Conservation (phyloP, 2,797 vertebrate species). For the Poecilia velifera region DNA sequence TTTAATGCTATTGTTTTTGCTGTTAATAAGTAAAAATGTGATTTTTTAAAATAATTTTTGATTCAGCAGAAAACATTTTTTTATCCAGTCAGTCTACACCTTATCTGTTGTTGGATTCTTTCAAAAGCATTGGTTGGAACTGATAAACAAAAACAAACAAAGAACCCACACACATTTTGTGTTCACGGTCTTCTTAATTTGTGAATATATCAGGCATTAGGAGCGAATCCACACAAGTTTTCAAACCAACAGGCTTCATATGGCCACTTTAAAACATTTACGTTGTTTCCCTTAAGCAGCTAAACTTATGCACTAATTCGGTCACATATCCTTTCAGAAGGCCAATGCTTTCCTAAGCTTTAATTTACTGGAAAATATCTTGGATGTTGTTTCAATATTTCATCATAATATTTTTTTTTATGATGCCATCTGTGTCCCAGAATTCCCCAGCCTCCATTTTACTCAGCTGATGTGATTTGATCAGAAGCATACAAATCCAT, state of each 20-base stretch:
- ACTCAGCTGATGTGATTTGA: not conserved
- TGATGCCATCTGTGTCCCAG: not conserved
- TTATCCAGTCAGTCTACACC: not conserved
- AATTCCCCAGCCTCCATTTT: not conserved
- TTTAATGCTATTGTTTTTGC: not conserved
- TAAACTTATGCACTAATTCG: not conserved
- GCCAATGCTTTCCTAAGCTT: not conserved
- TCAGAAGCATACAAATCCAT: not conserved
- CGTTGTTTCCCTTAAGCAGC: not conserved
- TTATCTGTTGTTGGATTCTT: not conserved
- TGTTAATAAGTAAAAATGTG: not conserved
- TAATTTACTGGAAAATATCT: not conserved
- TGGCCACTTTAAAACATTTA: not conserved
- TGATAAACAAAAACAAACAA: not conserved
- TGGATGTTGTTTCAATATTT: not conserved
- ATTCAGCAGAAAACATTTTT: not conserved
- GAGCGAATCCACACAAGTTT: not conserved
- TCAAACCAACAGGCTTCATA: not conserved
- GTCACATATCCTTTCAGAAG: not conserved
- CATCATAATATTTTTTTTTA: not conserved
- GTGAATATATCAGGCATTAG: not conserved
- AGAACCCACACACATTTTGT: not conserved
- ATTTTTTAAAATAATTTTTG: not conserved
- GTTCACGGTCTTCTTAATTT: not conserved
- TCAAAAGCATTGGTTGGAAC: not conserved